Base-by-base conservation (phyloP, 2,888 invertebrate species). In the Neria commutata region DNA sequence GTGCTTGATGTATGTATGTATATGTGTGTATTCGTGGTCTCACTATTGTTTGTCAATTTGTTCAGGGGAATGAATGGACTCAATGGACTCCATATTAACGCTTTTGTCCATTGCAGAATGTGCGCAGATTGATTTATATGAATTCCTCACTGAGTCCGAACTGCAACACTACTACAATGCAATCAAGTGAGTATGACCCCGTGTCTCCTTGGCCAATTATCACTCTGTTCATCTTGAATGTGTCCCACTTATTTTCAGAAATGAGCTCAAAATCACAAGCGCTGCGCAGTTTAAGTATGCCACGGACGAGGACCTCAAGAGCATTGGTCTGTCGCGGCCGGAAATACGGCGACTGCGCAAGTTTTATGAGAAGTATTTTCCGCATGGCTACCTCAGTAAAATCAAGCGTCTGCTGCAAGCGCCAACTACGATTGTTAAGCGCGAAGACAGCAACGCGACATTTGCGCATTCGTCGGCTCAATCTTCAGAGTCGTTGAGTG, bases 271-370 rank as follows among this genome's bases (percentile, higher is more conserved):
- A 86, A 89, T 95, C 53, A 90, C 89, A 70, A 93, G 91, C 82
- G 88, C 92, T 4, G 89, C 92, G 46, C 95, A 95, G 81, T 84
- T 98, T 48, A 97, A 97, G 83, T 98, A 94, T 85, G 96, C 97
- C 49, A 91, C 92, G 37, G 94, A 94, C 73, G 93, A 95, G 73
- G 98, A 99, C 82, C 84, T 98, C 63, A 85, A 87, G 55, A 91
- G 92, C 69, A 91, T 99, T 73, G 98, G 98, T 16, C 90, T 97
- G 86, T 93, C 95, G 16, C 91, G 91, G 74, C 97, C 98, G 24
- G 98, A 99, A 84, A 94, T 96, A 84, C 87, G 98, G 61, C 86
- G 98, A 58, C 87, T 98, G 66, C 92, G 94, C 76, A 97, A 97
- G 83, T 94, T 90, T 78, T 98, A 94, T 79, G 91, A 94, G 64